Evolutionary conservation across 2,113 vertebrate species (phyloP).

Genomic region (Paedocypris sp.): DNA sequence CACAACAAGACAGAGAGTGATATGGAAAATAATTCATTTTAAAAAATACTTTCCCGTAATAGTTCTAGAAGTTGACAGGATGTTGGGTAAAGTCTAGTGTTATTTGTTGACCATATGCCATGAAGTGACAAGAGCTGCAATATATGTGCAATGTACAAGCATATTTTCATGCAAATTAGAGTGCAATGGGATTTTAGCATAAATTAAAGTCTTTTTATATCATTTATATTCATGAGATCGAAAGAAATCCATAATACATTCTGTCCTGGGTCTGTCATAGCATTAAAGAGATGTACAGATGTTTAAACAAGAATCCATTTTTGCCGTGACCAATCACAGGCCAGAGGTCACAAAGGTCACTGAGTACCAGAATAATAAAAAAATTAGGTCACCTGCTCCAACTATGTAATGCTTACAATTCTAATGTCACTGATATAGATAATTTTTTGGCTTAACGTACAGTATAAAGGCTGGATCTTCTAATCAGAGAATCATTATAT

Average conservation of each 20-base stretch:
- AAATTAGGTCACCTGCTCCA: background rate
- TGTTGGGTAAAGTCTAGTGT: background rate
- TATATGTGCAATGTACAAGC: background rate
- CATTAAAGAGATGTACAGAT: constrained; percentile 1
- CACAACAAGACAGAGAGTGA: too few species aligned
- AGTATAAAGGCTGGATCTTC: too few species aligned
- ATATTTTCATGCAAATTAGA: background rate
- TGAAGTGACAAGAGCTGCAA: background rate
- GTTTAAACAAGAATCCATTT: constrained; percentile 37
- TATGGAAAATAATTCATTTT: too few species aligned
- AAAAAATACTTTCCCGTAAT: too few species aligned
- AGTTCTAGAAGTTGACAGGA: background rate
- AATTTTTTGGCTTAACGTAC: too few species aligned
- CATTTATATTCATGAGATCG: constrained; percentile 14
- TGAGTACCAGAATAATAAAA: constrained; percentile 24
- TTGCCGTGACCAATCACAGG: constrained; percentile 9
- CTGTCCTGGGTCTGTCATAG: background rate
- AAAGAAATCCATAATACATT: background rate
- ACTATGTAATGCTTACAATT: too few species aligned
- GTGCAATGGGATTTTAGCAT: background rate
- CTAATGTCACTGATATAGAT: too few species aligned
- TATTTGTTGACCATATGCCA: background rate
- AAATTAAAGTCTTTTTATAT: background rate
- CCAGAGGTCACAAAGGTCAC: constrained; percentile 31
- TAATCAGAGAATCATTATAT: too few species aligned